These are phyloP conservation scores for Seriola dumerili DNA, from an alignment of 2,113 vertebrate species.

Conservation along the genomic window DNA sequence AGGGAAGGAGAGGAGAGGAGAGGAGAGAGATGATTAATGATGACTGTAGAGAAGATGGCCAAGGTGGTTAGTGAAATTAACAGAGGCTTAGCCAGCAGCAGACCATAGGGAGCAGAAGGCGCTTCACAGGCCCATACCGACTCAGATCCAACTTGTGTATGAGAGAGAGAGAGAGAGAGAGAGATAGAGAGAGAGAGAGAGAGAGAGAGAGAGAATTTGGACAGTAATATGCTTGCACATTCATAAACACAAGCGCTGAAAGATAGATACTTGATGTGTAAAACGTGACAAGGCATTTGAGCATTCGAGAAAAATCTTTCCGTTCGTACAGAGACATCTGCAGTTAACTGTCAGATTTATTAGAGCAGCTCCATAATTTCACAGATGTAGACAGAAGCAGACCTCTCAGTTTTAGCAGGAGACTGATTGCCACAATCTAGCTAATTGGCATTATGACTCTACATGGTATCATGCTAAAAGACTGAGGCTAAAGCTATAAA, in stretches of 20 bases:
- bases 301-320: not conserved
- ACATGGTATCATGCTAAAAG: not conserved
- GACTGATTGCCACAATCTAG: not conserved
- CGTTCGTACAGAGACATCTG: not conserved
- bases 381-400: not conserved
- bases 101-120: conserved; percentile 69
- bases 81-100: conserved; percentile 75
- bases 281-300: not conserved
- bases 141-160: conserved; percentile 27
- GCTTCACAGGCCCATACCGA: conserved; percentile 40
- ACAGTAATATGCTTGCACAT: not conserved
- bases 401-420: too few species aligned
- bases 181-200: not conserved
- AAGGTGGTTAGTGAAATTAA: conserved; percentile 81
- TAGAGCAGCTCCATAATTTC: not conserved
- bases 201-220: not conserved
- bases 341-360: too few species aligned
- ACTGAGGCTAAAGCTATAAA: not conserved
- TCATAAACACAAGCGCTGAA: not conserved
- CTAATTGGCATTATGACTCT: not conserved
- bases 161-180: not conserved
- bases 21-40: conserved; percentile 75
- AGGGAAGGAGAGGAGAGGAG: conserved; percentile 39
- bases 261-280: not conserved
- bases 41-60: conserved; percentile 72